Percentiles rank a stretch among this genome's conserved stretches.
Conservation (phyloP, 2,888 invertebrate species). For the Eupithecia tripunctaria region DNA sequence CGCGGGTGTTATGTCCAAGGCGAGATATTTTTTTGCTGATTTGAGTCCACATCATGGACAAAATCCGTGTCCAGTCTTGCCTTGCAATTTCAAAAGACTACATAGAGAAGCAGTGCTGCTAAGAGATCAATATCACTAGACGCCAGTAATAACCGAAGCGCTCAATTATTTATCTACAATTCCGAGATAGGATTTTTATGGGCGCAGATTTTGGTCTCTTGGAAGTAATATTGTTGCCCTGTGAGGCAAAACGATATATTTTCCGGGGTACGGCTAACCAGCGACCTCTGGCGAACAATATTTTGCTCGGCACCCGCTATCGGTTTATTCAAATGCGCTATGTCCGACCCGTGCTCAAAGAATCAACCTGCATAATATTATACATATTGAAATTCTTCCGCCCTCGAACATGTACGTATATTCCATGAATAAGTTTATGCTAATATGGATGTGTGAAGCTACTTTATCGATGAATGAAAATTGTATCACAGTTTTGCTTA, state of each 20-base stretch:
- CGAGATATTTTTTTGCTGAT: background rate
- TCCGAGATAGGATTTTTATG: slow-evolving; percentile 50
- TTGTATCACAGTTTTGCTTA: slow-evolving; percentile 2
- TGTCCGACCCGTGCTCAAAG: slow-evolving; percentile 81
- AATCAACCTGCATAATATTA: slow-evolving; percentile 83
- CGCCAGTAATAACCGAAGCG: slow-evolving; percentile 32
- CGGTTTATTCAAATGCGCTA: slow-evolving; percentile 82
- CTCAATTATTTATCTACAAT: slow-evolving; percentile 46
- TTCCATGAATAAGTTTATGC: slow-evolving; percentile 77
- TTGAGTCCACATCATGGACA: background rate
- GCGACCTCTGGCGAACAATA: slow-evolving; percentile 79
- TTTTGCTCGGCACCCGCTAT: slow-evolving; percentile 75
- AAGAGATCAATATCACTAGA: slow-evolving; percentile 17
- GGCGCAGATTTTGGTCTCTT: slow-evolving; percentile 55
- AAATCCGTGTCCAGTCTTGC: background rate
- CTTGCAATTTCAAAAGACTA: background rate
- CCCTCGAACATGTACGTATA: slow-evolving; percentile 72
- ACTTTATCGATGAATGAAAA: slow-evolving; percentile 45
- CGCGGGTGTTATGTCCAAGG: background rate
- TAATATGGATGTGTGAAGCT: slow-evolving; percentile 54
- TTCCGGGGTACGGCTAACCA: slow-evolving; percentile 65
- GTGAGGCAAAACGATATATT: slow-evolving; percentile 71
- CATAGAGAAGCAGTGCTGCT: background rate
- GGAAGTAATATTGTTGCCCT: slow-evolving; percentile 71
- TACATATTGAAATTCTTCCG: slow-evolving; percentile 82